These are phyloP conservation scores for Blennius ocellaris DNA, from an alignment of 2,113 vertebrate genomes.

Conservation along the genomic window DNA sequence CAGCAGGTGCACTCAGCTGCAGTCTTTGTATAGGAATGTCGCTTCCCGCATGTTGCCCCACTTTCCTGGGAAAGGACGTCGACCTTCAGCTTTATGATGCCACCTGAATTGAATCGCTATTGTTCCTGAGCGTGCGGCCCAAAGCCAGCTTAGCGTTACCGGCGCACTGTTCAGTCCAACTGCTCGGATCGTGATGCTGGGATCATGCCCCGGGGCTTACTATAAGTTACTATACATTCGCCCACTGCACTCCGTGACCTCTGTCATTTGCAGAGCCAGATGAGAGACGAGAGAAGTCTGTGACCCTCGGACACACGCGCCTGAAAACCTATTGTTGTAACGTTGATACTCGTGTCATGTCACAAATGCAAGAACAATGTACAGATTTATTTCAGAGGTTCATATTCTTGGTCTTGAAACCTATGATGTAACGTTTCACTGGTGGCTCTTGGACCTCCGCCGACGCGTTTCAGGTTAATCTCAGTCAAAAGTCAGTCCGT, in stretches of 20 bases:
- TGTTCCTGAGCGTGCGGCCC: neutral
- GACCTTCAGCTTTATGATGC: neutral
- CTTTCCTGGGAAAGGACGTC: no score
- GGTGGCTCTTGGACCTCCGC: slow-evolving; percentile 14
- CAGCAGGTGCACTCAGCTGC: no score
- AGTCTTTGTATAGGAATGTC: no score
- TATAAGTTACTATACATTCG: neutral
- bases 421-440: slow-evolving; percentile 17
- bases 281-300: slow-evolving; percentile 18
- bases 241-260: slow-evolving; percentile 1
- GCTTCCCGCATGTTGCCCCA: no score
- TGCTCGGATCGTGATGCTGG: neutral
- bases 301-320: neutral
- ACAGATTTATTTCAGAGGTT: slow-evolving; percentile 24
- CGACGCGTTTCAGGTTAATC: neutral
- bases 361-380: slow-evolving; percentile 17
- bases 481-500: slow-evolving; percentile 19
- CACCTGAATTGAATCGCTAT: neutral
- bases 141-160: neutral
- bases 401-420: slow-evolving; percentile 16
- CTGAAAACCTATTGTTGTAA: slow-evolving; percentile 40
- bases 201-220: neutral
- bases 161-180: neutral
- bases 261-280: slow-evolving; percentile 1
- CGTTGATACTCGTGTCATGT: slow-evolving; percentile 21